Evolutionary conservation across 2,797 vertebrate genomes (phyloP).

Genomic region (Sardinella longiceps): DNA sequence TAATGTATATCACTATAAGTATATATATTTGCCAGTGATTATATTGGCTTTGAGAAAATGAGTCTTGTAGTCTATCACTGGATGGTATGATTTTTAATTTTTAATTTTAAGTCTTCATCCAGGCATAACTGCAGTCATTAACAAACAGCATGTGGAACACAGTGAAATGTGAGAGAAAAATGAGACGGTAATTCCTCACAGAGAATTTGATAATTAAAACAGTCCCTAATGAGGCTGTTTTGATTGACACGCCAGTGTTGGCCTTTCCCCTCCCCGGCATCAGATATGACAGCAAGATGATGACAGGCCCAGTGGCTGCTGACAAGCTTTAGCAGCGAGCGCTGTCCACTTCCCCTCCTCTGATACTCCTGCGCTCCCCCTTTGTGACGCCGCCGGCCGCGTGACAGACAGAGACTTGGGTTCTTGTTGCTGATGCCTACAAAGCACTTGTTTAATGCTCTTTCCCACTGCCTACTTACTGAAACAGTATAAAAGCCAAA

Average conservation of each 20-base stretch:
- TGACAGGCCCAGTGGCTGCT: slow-evolving; percentile 75
- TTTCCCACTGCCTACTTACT: background rate
- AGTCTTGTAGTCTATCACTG: background rate
- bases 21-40: background rate
- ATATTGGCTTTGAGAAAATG: background rate
- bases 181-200: slow-evolving; percentile 47
- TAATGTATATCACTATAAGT: background rate
- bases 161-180: background rate
- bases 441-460: slow-evolving; percentile 11
- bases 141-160: slow-evolving; percentile 18
- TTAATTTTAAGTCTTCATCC: background rate
- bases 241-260: slow-evolving; percentile 78
- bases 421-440: slow-evolving; percentile 27
- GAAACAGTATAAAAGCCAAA: background rate
- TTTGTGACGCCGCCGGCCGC: slow-evolving; percentile 57
- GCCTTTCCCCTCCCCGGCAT: slow-evolving; percentile 77
- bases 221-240: slow-evolving; percentile 77
- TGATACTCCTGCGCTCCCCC: slow-evolving; percentile 44
- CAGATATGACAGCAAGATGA: slow-evolving; percentile 80
- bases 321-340: slow-evolving; percentile 73
- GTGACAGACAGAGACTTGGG: slow-evolving; percentile 47
- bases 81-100: background rate
- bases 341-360: slow-evolving; percentile 53
- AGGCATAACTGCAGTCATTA: slow-evolving; percentile 18
- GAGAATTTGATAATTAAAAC: slow-evolving; percentile 73